Conservation (phyloP, 2,888 invertebrate species). For the Suillia variegata region DNA sequence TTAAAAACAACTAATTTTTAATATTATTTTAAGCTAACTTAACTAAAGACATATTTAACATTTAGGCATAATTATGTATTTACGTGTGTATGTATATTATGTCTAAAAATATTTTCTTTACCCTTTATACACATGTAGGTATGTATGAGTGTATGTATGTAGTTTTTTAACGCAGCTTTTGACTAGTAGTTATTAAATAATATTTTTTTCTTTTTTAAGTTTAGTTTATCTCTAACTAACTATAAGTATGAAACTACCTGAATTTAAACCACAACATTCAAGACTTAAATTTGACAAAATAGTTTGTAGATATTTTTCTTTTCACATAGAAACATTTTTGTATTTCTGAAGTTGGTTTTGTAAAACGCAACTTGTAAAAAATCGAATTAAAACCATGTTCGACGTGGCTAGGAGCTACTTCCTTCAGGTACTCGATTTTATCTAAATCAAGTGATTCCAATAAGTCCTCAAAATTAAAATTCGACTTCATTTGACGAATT, state of each 20-base stretch:
- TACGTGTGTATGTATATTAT: not conserved
- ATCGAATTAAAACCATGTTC: no score
- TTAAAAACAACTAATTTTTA: no score
- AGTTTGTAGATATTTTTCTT: constrained; percentile 8
- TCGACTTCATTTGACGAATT: no score
- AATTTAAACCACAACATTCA: constrained; percentile 49
- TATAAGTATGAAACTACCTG: constrained; percentile 32
- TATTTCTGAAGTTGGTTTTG: no score
- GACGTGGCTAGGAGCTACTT: no score
- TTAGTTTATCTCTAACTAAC: constrained; percentile 20
- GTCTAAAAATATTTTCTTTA: not conserved
- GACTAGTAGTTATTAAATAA: constrained; percentile 35
- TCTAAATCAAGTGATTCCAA: no score
- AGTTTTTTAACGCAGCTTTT: constrained; percentile 15
- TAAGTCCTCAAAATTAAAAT: no score
- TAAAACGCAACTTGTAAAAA: no score
- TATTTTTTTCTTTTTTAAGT: constrained; percentile 22
- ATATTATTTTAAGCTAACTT: not conserved
- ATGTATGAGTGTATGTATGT: not conserved
- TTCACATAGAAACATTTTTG: no score
- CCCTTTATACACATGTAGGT: not conserved
- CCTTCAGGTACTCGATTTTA: no score
- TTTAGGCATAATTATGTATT: not conserved
- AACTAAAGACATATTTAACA: not conserved
- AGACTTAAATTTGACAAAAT: constrained; percentile 23